phyloP scores from a whole-genome alignment of 2,797 vertebrate genomes.

The Eulemur rubriventer region DNA sequence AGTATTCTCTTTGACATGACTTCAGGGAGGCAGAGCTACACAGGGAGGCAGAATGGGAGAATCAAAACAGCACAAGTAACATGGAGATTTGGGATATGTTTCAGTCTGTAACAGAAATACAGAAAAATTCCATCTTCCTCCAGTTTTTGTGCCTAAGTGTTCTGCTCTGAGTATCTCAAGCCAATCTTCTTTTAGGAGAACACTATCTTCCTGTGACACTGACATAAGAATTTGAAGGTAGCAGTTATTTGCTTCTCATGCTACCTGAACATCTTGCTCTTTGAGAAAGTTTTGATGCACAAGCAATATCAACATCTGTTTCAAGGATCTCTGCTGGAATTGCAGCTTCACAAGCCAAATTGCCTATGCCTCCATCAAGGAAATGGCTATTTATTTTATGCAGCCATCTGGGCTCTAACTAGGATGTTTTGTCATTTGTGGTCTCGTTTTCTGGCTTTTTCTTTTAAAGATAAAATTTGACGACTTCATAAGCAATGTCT shows the following conservation, averaged over 20 bases:
- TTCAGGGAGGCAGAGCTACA: neutral
- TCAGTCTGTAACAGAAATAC: neutral
- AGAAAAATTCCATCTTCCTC: neutral
- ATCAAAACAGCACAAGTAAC: slow-evolving; percentile 10
- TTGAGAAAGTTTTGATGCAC: slow-evolving; percentile 85
- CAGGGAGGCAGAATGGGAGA: neutral
- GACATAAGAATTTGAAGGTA: slow-evolving; percentile 69
- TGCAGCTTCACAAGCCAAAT: slow-evolving; percentile 88
- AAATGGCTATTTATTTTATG: slow-evolving; percentile 90
- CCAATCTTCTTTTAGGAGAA: slow-evolving; percentile 28
- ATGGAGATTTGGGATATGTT: slow-evolving; percentile 23
- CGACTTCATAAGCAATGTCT: slow-evolving; percentile 82
- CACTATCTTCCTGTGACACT: slow-evolving; percentile 5
- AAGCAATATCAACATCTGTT: slow-evolving; percentile 90
- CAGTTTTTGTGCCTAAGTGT: neutral
- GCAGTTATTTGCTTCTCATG: slow-evolving; percentile 74
- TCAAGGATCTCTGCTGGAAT: slow-evolving; percentile 88
- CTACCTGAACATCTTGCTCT: slow-evolving; percentile 88
- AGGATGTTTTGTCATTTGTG: slow-evolving; percentile 86
- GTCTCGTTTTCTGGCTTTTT: slow-evolving; percentile 84
- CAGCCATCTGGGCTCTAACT: slow-evolving; percentile 89
- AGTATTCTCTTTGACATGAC: slow-evolving; percentile 15
- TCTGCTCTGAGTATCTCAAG: neutral
- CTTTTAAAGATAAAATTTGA: slow-evolving; percentile 82
- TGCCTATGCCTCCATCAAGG: slow-evolving; percentile 87